Conservation (phyloP, 1,140 invertebrate species). For the Philopotamus ludificatus region DNA sequence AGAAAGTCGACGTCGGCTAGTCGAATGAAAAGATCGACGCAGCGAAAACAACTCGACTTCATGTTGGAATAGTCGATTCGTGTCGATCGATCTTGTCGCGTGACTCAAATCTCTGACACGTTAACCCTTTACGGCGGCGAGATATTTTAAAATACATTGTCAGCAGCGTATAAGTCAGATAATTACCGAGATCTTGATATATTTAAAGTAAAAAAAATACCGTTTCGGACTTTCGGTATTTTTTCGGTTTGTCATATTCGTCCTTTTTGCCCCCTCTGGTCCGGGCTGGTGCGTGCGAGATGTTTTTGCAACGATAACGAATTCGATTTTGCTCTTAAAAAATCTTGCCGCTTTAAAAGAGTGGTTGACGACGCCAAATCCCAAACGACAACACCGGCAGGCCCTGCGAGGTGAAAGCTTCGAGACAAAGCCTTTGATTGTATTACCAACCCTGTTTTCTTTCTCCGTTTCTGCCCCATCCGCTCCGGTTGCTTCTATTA, state of each 20-base stretch:
- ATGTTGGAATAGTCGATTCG: too few species aligned
- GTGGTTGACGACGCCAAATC: slow-evolving; percentile 37
- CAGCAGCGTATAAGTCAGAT: too few species aligned
- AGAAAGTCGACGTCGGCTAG: too few species aligned
- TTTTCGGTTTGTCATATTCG: too few species aligned
- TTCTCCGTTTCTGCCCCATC: not conserved
- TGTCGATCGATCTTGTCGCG: too few species aligned
- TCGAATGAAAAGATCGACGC: too few species aligned
- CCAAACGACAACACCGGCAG: slow-evolving; percentile 38
- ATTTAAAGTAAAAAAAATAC: not conserved
- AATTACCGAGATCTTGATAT: too few species aligned
- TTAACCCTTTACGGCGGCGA: too few species aligned
- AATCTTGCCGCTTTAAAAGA: slow-evolving; percentile 26
- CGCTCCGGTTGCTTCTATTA: slow-evolving; percentile 8
- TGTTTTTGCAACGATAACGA: slow-evolving; percentile 32
- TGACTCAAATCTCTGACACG: too few species aligned
- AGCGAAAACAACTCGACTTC: too few species aligned
- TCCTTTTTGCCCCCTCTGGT: not conserved
- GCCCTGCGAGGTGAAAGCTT: slow-evolving; percentile 24
- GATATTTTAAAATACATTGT: too few species aligned
- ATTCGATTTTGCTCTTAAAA: slow-evolving; percentile 41
- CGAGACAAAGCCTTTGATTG: slow-evolving; percentile 40
- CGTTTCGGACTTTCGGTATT: too few species aligned
- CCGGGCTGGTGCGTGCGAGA: slow-evolving; percentile 2
- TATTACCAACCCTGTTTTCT: slow-evolving; percentile 31